phyloP scores from a whole-genome alignment of 1,140 invertebrate species.

The Adoxophyes honmai region DNA sequence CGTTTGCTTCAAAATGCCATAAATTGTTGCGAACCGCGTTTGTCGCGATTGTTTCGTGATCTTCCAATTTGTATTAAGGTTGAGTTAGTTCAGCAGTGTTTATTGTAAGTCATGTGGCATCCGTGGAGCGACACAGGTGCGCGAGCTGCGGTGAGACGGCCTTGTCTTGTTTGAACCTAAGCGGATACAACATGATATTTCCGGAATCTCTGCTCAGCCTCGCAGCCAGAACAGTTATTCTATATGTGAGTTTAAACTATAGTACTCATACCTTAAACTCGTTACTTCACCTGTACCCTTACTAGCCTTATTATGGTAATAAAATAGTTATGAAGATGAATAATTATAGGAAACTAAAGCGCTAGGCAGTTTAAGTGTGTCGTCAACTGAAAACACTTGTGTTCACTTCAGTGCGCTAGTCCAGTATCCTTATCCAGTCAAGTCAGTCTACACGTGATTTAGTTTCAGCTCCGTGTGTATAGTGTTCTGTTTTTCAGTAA shows the following conservation, averaged over 20 bases:
- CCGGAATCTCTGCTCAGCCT: constrained; percentile 29
- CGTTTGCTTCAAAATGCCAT: background rate
- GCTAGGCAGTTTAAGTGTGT: background rate
- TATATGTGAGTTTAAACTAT: constrained; percentile 23
- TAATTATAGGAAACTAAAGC: constrained; percentile 2
- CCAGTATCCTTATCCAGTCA: background rate
- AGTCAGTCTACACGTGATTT: constrained; percentile 4
- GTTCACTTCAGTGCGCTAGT: background rate
- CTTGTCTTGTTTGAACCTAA: constrained; percentile 24
- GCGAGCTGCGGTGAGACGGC: constrained; percentile 27
- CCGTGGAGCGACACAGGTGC: background rate
- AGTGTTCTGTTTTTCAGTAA: background rate
- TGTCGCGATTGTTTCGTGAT: constrained; percentile 26
- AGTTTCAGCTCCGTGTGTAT: background rate
- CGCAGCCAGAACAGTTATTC: constrained; percentile 20
- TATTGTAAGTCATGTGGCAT: constrained; percentile 3
- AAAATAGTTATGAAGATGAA: background rate
- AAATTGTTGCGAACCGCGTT: background rate
- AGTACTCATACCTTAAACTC: background rate
- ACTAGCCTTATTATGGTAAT: background rate
- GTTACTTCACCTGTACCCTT: no score
- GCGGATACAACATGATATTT: constrained; percentile 28
- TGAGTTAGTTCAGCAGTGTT: background rate
- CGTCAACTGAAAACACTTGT: constrained; percentile 5
- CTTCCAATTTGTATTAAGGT: constrained; percentile 16